phyloP scores from a whole-genome alignment of 2,113 vertebrate species.

The Halichoerus grypus region DNA sequence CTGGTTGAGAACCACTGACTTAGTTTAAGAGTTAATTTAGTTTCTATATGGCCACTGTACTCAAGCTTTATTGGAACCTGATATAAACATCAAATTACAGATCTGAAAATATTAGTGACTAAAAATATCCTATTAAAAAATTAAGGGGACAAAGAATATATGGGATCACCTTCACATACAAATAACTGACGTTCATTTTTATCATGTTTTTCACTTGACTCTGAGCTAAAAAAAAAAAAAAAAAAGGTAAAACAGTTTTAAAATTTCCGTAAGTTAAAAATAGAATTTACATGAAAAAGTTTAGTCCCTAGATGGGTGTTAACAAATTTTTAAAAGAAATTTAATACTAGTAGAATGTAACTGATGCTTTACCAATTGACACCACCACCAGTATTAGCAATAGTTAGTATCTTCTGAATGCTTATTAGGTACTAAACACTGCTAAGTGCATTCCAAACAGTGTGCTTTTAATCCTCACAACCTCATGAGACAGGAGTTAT shows the following conservation, averaged over 20 bases:
- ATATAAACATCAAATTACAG: conserved; percentile 45
- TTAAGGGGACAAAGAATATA: conserved; percentile 18
- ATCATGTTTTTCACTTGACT: conserved; percentile 44
- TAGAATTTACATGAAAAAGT: not conserved
- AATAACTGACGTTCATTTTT: conserved; percentile 37
- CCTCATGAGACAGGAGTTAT: not conserved
- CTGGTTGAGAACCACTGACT: conserved; percentile 58
- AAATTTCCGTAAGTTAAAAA: conserved; percentile 24
- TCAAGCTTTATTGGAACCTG: conserved; percentile 53
- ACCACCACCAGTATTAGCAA: not conserved
- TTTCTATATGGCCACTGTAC: conserved; percentile 8
- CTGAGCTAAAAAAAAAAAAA: not conserved
- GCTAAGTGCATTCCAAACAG: conserved; percentile 26
- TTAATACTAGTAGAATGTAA: conserved; percentile 6
- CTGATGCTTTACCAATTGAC: not conserved
- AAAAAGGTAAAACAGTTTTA: not conserved
- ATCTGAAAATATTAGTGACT: conserved; percentile 38
- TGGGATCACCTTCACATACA: conserved; percentile 23
- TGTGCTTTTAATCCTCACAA: conserved; percentile 42
- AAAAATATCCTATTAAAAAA: conserved; percentile 61
- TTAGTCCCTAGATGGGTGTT: not conserved
- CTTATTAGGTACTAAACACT: not conserved
- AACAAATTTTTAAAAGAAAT: conserved; percentile 17
- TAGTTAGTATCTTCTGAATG: conserved; percentile 12
- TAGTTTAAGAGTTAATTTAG: conserved; percentile 30